Conservation (phyloP, 2,113 vertebrate species). For the Hydropotes inermis region DNA sequence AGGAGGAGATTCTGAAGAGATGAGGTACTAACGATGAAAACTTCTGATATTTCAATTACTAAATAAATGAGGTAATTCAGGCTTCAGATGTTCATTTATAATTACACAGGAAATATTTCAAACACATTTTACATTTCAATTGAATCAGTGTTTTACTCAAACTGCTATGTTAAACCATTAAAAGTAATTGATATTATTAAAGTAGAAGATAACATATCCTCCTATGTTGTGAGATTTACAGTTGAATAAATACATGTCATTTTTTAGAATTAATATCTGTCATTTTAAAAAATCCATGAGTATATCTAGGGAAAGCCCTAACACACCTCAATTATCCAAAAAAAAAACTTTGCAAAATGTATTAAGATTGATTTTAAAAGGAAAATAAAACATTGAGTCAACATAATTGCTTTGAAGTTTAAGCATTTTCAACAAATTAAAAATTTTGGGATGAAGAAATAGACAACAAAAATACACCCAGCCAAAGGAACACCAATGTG, state of each 20-base stretch:
- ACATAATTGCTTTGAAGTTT: constrained; percentile 30
- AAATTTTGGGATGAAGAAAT: constrained; percentile 39
- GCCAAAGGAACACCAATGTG: constrained; percentile 38
- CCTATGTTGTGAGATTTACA: constrained; percentile 17
- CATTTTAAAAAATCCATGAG: not conserved
- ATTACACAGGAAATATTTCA: constrained; percentile 21
- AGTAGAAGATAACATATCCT: not conserved
- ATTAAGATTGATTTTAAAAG: constrained; percentile 24
- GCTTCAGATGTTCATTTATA: constrained; percentile 24
- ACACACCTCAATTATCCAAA: not conserved
- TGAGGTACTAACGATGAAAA: not conserved
- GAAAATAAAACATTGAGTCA: constrained; percentile 43
- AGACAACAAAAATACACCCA: constrained; percentile 32
- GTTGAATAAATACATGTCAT: constrained; percentile 18
- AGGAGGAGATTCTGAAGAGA: not conserved
- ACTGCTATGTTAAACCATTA: constrained; percentile 19
- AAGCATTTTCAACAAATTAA: constrained; percentile 45
- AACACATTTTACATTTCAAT: constrained; percentile 27
- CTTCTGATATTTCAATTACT: constrained; percentile 33
- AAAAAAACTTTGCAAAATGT: not conserved
- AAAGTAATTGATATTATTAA: constrained; percentile 39
- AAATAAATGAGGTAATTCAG: constrained; percentile 26
- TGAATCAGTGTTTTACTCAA: constrained; percentile 27
- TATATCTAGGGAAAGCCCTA: not conserved
- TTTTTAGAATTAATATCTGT: not conserved